Evolutionary conservation across 2,113 vertebrate genomes (phyloP).

Genomic region (Pseudolaguvia tuberculata): DNA sequence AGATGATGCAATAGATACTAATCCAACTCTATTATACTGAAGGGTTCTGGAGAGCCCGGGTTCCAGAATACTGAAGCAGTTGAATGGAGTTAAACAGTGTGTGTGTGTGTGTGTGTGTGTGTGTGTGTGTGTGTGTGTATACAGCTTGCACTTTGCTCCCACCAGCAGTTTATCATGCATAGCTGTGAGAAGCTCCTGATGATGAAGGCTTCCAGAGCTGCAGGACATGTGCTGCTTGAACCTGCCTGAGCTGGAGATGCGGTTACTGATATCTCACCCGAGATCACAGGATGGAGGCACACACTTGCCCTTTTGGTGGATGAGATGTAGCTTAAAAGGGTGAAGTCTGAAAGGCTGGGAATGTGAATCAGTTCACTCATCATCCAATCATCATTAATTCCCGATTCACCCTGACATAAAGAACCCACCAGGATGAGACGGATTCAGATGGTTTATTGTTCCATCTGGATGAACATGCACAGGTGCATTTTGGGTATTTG

Average conservation of each 20-base stretch:
- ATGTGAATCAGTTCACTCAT: too few relatives aligned
- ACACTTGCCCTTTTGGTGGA: background rate
- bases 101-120: background rate
- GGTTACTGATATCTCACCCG: conserved; percentile 10
- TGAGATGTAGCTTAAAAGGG: too few relatives aligned
- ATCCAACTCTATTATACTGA: too few relatives aligned
- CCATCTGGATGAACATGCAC: background rate
- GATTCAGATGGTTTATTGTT: background rate
- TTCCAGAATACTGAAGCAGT: background rate
- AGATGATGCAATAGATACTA: background rate
- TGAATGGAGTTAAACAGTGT: background rate
- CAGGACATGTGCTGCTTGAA: conserved; percentile 28
- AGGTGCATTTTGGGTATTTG: conserved; percentile 6
- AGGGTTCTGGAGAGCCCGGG: background rate
- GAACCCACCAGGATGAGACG: background rate
- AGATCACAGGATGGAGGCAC: conserved; percentile 1
- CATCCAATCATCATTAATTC: too few relatives aligned
- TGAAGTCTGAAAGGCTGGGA: too few relatives aligned
- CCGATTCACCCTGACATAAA: too few relatives aligned
- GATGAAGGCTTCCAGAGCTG: background rate
- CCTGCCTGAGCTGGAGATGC: conserved; percentile 11
- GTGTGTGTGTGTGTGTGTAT: background rate
- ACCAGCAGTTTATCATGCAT: conserved; percentile 29
- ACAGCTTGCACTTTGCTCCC: conserved; percentile 29
- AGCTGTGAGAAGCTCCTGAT: background rate